phyloP scores from a whole-genome alignment of 2,797 vertebrate genomes.

The Tadarida brasiliensis region DNA sequence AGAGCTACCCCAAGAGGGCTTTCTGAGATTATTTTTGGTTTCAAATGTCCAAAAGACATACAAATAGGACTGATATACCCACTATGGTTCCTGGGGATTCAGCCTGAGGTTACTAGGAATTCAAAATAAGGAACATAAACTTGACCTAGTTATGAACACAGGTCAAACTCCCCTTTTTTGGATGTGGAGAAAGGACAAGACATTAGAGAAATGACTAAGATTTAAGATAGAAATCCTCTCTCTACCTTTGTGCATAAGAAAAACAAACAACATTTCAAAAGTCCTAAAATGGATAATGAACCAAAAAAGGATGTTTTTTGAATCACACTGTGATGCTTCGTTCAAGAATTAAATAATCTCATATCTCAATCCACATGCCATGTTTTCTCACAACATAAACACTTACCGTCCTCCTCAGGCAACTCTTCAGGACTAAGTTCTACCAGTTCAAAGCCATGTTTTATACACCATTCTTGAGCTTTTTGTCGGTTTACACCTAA shows the following conservation, averaged over 20 bases:
- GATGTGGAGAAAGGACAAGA: background rate
- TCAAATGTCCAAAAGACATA: slow-evolving; percentile 26
- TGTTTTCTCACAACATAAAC: background rate
- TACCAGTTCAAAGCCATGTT: slow-evolving; percentile 96
- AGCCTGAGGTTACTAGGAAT: slow-evolving; percentile 21
- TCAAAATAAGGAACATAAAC: slow-evolving; percentile 35
- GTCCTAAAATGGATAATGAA: background rate
- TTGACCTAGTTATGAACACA: slow-evolving; percentile 4
- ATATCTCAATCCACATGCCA: background rate
- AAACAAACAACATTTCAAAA: background rate
- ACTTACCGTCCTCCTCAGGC: slow-evolving; percentile 97
- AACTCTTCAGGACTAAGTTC: slow-evolving; percentile 96
- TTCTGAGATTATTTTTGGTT: background rate
- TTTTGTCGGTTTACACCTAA: slow-evolving; percentile 94
- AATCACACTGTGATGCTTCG: slow-evolving; percentile 26
- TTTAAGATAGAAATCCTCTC: slow-evolving; percentile 18
- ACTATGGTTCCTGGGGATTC: background rate
- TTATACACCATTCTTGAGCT: slow-evolving; percentile 98
- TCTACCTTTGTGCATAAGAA: background rate
- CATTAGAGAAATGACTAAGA: background rate
- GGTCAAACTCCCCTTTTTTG: background rate
- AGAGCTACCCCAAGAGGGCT: background rate
- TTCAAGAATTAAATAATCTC: background rate
- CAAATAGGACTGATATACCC: background rate
- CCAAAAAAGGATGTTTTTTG: background rate